Evolutionary conservation across 2,888 invertebrate genomes (phyloP), one percentile per base, ranked within the genome.

Genomic region (Phengaris alcon): DNA sequence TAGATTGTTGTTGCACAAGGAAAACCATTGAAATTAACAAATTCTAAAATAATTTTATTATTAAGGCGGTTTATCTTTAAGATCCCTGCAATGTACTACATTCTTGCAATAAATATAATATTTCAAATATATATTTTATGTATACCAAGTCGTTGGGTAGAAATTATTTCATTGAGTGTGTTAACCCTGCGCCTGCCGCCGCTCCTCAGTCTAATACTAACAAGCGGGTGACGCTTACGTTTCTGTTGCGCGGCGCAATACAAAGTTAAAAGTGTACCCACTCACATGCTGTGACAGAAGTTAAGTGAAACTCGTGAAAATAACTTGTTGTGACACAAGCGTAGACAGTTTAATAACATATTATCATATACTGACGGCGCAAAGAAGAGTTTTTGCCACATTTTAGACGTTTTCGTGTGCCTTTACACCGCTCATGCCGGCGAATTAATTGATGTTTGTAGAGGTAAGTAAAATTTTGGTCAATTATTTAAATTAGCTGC

Each of bases 221-320:
- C 85, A 82, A 84, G 79, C 87, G 86, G 77, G 77, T 81, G 72
- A 79, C 76, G 76, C 78, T 79, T 83, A 89, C 91, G 90, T 88
- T 78, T 85, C 81, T 80, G 80, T 82, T 80, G 80, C 77, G 78
- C 82, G 80, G 79, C 78, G 77, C 80, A 78, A 79, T 68, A 82
- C 83, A 82, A 82, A 57, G 55, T 70, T 69, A 79, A 80, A 84
- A 87, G 88, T 84, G 69, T 89, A 87, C 88, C 88, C 87, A 87
- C 88, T 88, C 89, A 86, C 85, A 86, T 81, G 82, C 84, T 88
- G 88, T 90, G 88, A 90, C 89, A 86, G 84, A 87, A 88, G 89
- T 90, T 90, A 82, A 90, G 90, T 93, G 90, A 87, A 88, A 85
- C 82, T 85, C 81, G 84, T 83, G 80, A 48, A 59, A 72, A 72